phyloP scores from a whole-genome alignment of 2,888 invertebrate genomes.

The Scelioninae gen. 1 region DNA sequence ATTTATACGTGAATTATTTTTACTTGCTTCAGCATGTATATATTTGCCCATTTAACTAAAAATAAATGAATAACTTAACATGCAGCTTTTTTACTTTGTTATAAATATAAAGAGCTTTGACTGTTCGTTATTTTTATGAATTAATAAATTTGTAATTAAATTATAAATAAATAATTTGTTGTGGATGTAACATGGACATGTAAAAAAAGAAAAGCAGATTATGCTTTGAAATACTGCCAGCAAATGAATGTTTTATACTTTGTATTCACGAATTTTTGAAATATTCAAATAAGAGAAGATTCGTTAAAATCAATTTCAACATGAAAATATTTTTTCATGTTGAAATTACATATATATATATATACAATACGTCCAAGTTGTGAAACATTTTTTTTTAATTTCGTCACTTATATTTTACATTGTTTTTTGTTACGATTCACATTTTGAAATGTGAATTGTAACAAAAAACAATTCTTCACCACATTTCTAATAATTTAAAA shows the following conservation, averaged over 20 bases:
- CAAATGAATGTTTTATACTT: constrained; percentile 14
- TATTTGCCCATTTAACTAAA: neutral
- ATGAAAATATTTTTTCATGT: constrained; percentile 5
- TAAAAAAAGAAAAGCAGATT: neutral
- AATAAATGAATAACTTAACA: neutral
- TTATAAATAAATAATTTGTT: constrained; percentile 5
- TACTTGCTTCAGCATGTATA: neutral
- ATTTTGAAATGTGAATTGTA: neutral
- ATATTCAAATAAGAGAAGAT: constrained; percentile 2
- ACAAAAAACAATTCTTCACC: neutral
- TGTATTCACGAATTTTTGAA: neutral
- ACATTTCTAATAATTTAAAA: neutral
- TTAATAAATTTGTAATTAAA: constrained; percentile 5
- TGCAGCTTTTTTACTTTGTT: neutral
- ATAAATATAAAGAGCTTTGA: neutral
- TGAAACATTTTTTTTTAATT: constrained; percentile 7
- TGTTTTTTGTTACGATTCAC: neutral
- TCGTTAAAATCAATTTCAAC: constrained; percentile 2
- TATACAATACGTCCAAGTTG: constrained; percentile 4
- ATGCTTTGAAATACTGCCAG: neutral
- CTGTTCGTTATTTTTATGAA: neutral
- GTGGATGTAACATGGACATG: neutral
- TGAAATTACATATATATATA: too few species aligned
- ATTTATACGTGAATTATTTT: too few species aligned
- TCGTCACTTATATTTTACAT: constrained; percentile 6